Conservation (phyloP, 2,113 vertebrate genomes). For the Semnopithecus entellus region DNA sequence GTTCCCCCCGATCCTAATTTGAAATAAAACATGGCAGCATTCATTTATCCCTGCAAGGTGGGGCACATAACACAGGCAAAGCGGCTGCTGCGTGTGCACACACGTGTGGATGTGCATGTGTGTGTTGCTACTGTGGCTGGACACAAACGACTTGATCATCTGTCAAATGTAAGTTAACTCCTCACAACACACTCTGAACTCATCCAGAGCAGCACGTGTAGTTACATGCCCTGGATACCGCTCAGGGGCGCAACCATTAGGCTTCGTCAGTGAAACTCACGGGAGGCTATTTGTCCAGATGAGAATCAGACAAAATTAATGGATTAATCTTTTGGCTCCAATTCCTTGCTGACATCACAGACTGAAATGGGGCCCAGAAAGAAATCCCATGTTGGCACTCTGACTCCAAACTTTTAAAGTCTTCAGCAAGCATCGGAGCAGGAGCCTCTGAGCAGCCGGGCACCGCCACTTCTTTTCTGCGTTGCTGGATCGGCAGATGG, state of each 20-base stretch:
- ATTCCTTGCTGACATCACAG: neutral
- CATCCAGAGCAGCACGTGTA: neutral
- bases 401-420: conserved; percentile 2
- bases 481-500: neutral
- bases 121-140: neutral
- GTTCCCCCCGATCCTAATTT: conserved; percentile 22
- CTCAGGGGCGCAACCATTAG: conserved; percentile 33
- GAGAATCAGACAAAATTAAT: conserved; percentile 25
- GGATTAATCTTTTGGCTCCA: conserved; percentile 36
- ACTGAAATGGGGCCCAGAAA: conserved; percentile 18
- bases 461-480: neutral
- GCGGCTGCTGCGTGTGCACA: neutral
- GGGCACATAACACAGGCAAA: neutral
- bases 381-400: conserved; percentile 48
- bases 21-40: neutral
- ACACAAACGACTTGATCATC: conserved; percentile 16
- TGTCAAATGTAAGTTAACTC: neutral
- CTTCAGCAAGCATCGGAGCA: neutral
- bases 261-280: neutral
- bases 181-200: neutral
- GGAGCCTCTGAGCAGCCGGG: accelerated
- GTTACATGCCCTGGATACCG: neutral
- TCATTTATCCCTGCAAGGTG: neutral
- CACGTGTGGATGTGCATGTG: no score
- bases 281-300: conserved; percentile 25